Evolutionary conservation across 2,888 invertebrate species (phyloP).

Genomic region (Eilema caniola): DNA sequence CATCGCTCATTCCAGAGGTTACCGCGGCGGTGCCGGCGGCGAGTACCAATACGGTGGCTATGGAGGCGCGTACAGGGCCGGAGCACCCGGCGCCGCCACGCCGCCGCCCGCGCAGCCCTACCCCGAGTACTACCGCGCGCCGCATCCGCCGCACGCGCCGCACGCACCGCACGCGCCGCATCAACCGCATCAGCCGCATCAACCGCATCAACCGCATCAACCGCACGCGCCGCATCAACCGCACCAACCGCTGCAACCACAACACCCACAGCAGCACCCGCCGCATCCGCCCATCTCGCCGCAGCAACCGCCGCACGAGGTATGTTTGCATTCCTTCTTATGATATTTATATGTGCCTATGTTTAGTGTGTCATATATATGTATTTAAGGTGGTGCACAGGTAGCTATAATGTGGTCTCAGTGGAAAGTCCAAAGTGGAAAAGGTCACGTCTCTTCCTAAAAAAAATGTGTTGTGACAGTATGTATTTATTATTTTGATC

Average conservation of each 20-base stretch:
- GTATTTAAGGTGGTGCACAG: constrained; percentile 3
- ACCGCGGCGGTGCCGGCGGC: constrained; percentile 62
- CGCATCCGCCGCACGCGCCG: constrained; percentile 67
- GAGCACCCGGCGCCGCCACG: constrained; percentile 65
- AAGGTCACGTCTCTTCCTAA: too few species aligned
- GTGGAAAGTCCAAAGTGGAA: too few species aligned
- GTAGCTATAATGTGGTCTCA: neutral
- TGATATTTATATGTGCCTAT: neutral
- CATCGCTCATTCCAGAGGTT: constrained; percentile 60
- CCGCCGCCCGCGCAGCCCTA: constrained; percentile 75
- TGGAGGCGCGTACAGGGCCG: constrained; percentile 76
- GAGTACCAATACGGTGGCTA: constrained; percentile 81
- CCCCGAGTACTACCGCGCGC: constrained; percentile 79
- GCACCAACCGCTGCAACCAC: constrained; percentile 49
- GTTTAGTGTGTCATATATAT: neutral
- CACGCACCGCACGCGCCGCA: constrained; percentile 50
- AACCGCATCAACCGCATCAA: constrained; percentile 23
- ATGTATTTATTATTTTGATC: neutral
- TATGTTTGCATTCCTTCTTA: constrained; percentile 29
- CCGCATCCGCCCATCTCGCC: constrained; percentile 48
- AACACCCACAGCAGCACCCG: constrained; percentile 53
- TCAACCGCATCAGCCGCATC: constrained; percentile 44
- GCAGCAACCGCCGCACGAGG: constrained; percentile 70
- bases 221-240: constrained; percentile 54
- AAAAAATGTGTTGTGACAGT: too few species aligned